Percentiles rank a stretch among this genome's conserved stretches.
Conservation (phyloP, 2,797 vertebrate species). For the Sebastes vulpes region DNA sequence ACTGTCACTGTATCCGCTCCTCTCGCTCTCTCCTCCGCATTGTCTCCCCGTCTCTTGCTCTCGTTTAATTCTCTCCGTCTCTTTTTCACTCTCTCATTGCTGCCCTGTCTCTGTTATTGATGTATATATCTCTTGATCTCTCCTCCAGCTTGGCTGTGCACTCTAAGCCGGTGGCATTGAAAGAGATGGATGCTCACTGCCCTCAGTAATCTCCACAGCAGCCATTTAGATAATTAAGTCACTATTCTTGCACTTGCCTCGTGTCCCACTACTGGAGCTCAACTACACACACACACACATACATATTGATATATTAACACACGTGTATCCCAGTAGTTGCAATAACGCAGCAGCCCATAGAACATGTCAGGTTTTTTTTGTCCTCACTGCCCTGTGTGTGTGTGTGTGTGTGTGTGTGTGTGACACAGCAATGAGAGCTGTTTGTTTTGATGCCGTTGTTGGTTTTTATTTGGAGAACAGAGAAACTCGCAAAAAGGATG, state of each 20-base stretch:
- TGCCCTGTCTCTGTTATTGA: constrained; percentile 54
- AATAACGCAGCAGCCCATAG: constrained; percentile 1
- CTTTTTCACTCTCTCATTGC: constrained; percentile 39
- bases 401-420: background rate
- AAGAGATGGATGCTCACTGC: constrained; percentile 76
- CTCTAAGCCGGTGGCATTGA: constrained; percentile 63
- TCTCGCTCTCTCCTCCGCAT: constrained; percentile 23
- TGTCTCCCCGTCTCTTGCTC: constrained; percentile 37
- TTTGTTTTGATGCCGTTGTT: constrained; percentile 73
- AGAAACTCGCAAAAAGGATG: constrained; percentile 57
- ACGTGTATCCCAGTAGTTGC: background rate
- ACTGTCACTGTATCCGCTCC: constrained; percentile 21
- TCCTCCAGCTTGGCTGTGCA: constrained; percentile 48
- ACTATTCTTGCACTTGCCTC: constrained; percentile 66
- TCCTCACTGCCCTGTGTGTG: background rate
- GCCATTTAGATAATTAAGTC: constrained; percentile 83
- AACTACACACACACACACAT: background rate
- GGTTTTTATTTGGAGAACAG: constrained; percentile 70
- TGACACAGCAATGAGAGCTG: constrained; percentile 30
- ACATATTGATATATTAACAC: background rate
- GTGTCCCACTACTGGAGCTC: constrained; percentile 17
- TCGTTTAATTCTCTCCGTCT: constrained; percentile 38
- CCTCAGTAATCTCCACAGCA: constrained; percentile 71
- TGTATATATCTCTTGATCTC: constrained; percentile 66
- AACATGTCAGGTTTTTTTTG: background rate